These are phyloP conservation scores for Stenolophus ochropezus DNA, from an alignment of 2,888 invertebrate genomes.

Conservation along the genomic window DNA sequence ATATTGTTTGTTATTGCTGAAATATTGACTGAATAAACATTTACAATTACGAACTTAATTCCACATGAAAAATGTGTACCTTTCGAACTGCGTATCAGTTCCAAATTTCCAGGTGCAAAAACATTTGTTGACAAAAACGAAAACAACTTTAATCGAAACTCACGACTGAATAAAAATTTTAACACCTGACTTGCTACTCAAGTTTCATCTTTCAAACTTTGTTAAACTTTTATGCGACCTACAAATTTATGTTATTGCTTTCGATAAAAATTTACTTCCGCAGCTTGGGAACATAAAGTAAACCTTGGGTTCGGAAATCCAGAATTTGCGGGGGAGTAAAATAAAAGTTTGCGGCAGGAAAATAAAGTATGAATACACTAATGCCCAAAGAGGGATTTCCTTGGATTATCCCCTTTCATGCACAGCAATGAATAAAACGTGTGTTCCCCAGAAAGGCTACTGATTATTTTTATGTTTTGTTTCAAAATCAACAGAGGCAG, in stretches of 20 bases:
- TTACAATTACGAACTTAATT: no score
- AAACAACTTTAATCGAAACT: constrained; percentile 8
- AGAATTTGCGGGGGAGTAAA: neutral
- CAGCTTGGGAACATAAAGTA: neutral
- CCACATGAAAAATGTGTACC: no score
- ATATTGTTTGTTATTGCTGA: no score
- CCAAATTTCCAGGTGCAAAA: neutral
- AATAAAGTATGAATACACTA: neutral
- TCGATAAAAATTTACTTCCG: constrained; percentile 19
- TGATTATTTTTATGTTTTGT: neutral
- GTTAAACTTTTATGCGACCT: constrained; percentile 22
- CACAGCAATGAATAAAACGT: neutral
- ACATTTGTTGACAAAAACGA: neutral
- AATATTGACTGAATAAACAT: no score
- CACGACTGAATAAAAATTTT: neutral
- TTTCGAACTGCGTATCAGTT: neutral
- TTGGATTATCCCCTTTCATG: constrained; percentile 13
- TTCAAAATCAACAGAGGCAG: neutral
- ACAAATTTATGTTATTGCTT: neutral
- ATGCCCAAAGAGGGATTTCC: constrained; percentile 1
- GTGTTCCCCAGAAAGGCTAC: neutral
- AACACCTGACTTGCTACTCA: constrained; percentile 23
- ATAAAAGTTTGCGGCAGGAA: neutral
- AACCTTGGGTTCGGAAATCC: neutral
- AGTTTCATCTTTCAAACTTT: constrained; percentile 20